Evolutionary conservation across 2,113 vertebrate genomes (phyloP).

Genomic region (Planiliza haematocheilus): DNA sequence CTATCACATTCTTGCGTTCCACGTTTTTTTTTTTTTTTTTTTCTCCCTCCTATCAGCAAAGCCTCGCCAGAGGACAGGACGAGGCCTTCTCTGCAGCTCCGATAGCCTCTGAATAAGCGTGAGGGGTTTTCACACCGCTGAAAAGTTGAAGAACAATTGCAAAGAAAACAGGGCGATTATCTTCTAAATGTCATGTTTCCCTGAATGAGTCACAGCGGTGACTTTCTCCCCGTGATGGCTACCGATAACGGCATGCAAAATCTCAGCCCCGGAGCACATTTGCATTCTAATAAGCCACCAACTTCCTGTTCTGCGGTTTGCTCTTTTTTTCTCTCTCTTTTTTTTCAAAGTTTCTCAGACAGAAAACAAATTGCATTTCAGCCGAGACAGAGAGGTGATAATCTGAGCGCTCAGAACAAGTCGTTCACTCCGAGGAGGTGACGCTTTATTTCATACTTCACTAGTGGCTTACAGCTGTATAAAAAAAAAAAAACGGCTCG

Average conservation of each 20-base stretch:
- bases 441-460: slow-evolving; percentile 65
- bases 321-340: background rate
- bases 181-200: slow-evolving; percentile 80
- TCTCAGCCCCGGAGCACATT: slow-evolving; percentile 64
- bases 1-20: slow-evolving; percentile 46
- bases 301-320: slow-evolving; percentile 31
- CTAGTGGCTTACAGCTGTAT: slow-evolving; percentile 24
- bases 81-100: slow-evolving; percentile 35
- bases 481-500: no score
- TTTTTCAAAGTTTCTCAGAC: slow-evolving; percentile 57
- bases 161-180: slow-evolving; percentile 73
- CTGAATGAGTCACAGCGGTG: slow-evolving; percentile 62
- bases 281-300: slow-evolving; percentile 70
- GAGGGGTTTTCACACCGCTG: slow-evolving; percentile 40
- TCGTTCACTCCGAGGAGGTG: slow-evolving; percentile 31
- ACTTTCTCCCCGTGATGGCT: slow-evolving; percentile 64
- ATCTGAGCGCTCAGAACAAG: slow-evolving; percentile 56
- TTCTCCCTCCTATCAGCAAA: slow-evolving; percentile 22
- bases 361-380: slow-evolving; percentile 72
- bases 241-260: slow-evolving; percentile 53
- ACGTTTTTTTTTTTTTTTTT: no score
- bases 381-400: slow-evolving; percentile 56
- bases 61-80: slow-evolving; percentile 33
- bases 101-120: slow-evolving; percentile 41
- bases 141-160: slow-evolving; percentile 64